A percentile compares a stretch with the other conserved stretches of the same genome.
Evolutionary conservation across 2,113 vertebrate genomes (phyloP).

Genomic region (Centropus bengalensis): DNA sequence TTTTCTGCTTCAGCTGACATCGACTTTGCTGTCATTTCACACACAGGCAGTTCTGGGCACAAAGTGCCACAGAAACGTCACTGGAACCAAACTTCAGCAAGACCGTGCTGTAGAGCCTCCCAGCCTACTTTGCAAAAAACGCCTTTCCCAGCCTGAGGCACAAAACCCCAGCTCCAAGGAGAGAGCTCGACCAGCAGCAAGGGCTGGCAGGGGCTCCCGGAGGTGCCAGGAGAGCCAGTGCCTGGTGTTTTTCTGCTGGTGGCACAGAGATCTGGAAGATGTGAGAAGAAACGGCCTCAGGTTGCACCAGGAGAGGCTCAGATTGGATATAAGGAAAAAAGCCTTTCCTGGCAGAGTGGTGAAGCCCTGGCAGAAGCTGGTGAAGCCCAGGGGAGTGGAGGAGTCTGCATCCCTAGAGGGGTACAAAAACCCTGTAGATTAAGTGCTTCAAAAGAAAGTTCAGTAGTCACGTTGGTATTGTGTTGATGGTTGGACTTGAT

Average conservation of each 20-base stretch:
- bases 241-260: rapidly evolving
- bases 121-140: not conserved
- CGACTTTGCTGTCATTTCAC: conserved; percentile 24
- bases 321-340: no score
- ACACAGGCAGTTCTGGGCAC: conserved; percentile 17
- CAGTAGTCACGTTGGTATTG: no score
- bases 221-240: not conserved
- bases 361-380: no score
- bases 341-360: no score
- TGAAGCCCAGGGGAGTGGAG: no score
- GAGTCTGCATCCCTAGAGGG: no score
- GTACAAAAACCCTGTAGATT: no score
- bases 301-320: no score
- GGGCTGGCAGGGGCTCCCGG: not conserved
- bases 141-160: not conserved
- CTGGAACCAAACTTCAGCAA: not conserved
- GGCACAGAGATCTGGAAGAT: not conserved
- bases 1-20: conserved; percentile 28
- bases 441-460: no score
- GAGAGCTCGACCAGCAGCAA: rapidly evolving
- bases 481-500: no score
- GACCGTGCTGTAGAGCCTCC: not conserved
- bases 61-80: conserved; percentile 11
- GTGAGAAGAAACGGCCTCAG: no score
- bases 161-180: not conserved